phyloP scores from a whole-genome alignment of 1,140 invertebrate species.

The Pachyrhynchus sulphureomaculatus region DNA sequence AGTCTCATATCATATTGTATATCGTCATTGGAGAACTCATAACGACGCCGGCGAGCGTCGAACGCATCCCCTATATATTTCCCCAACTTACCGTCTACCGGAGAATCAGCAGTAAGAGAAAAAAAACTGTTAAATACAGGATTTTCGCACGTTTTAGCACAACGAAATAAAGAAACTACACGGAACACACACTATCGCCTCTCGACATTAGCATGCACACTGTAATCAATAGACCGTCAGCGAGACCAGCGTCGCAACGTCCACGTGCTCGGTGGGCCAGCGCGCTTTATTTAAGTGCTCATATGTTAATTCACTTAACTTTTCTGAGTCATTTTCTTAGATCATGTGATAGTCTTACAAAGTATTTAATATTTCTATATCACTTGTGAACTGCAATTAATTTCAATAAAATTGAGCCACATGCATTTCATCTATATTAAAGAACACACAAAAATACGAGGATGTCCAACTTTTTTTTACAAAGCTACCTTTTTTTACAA shows the following conservation, averaged over 20 bases:
- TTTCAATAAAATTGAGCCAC: too few species aligned
- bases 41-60: conserved; percentile 36
- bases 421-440: too few species aligned
- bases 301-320: conserved; percentile 8
- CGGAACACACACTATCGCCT: conserved; percentile 36
- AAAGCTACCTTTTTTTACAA: too few species aligned
- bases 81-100: conserved; percentile 11
- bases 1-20: conserved; percentile 48
- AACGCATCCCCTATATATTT: conserved; percentile 7
- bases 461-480: too few species aligned
- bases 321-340: too few species aligned
- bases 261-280: conserved; percentile 13
- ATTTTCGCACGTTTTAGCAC: neutral
- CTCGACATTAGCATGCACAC: conserved; percentile 46
- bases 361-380: too few species aligned
- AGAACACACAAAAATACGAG: too few species aligned
- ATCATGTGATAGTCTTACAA: too few species aligned
- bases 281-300: conserved; percentile 6
- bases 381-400: too few species aligned
- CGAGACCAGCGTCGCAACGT: conserved; percentile 9
- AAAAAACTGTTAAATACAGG: neutral
- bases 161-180: conserved; percentile 7
- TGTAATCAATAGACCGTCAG: conserved; percentile 44
- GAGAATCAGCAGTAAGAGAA: neutral
- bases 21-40: conserved; percentile 48